Base-by-base conservation (phyloP, 2,888 invertebrate species). In the Aromia moschata region DNA sequence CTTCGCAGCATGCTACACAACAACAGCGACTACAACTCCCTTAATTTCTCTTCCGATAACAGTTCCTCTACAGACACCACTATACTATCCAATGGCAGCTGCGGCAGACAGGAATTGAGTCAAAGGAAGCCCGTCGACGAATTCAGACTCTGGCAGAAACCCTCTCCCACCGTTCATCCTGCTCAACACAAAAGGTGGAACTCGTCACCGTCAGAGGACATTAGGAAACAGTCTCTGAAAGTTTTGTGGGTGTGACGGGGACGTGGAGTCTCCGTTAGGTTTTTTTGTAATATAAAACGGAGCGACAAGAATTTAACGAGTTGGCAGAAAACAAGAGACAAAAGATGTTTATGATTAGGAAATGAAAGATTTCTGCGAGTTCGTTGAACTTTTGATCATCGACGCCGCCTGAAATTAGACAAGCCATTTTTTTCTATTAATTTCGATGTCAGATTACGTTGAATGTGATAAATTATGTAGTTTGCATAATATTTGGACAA, bases 81-180 rank as follows among this genome's bases (percentile, higher is more conserved):
- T 7, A 11, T 57, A 16, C 36, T 45, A 14, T 18, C 62, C 0
- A 31, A 25, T 18, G 36, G 41, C 12, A 31, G n/a, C 17, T 52
- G 12, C 17, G n/a, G 10, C 30, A 40, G 30, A 33, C 52, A 41
- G 9, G 31, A 45, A 16, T 5, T 44, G 33, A 47, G 55, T 41
- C 33, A 53, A 16, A 12, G 30, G 20, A 58, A 37, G 15, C 47
- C 38, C 9, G 47, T 49, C 33, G 71, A 74, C 17, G 74, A 77
- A 45, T 67, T 74, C 1, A 77, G 75, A 60, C 66, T 79, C 18
- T 79, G 79, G 79, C 68, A 77, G 51, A 78, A 70, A 60, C 74
- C 76, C 0, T 56, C 62, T n/a, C 56, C 46, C 16, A 41, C 40
- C 11, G 15, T 54, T 18, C 31, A 31, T 5, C 38, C 62, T 10